phyloP scores from a whole-genome alignment of 1,140 invertebrate species.

The Uloborus diversus region DNA sequence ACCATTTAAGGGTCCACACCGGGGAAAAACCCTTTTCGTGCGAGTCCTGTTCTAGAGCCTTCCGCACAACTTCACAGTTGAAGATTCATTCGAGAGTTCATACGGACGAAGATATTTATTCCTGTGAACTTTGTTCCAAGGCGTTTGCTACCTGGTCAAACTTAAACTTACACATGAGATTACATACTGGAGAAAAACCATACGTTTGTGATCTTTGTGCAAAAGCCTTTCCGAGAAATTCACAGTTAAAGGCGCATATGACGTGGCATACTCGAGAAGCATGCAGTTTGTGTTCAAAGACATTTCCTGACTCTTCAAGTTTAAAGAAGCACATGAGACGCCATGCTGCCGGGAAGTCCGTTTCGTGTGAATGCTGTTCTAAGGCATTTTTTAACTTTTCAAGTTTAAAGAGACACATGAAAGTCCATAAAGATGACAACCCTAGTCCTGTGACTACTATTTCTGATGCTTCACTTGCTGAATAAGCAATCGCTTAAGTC shows the following conservation, averaged over 20 bases:
- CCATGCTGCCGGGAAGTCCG: background rate
- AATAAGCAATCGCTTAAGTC: too few relatives aligned
- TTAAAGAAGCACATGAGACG: background rate
- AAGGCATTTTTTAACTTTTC: too few relatives aligned
- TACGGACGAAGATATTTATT: conserved; percentile 67
- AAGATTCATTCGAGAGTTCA: conserved; percentile 77
- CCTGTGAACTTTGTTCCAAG: conserved; percentile 56
- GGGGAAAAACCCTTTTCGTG: conserved; percentile 74
- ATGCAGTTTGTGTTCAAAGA: background rate
- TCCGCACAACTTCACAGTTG: conserved; percentile 67
- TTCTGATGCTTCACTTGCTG: too few relatives aligned
- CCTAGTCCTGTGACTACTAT: too few relatives aligned
- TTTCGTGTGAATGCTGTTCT: background rate
- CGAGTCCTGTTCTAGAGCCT: conserved; percentile 90
- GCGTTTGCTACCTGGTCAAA: conserved; percentile 57
- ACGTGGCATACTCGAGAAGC: background rate
- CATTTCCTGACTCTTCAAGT: background rate
- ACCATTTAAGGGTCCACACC: background rate
- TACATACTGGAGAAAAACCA: conserved; percentile 76
- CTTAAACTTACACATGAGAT: conserved; percentile 74
- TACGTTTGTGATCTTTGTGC: background rate
- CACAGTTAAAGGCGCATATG: background rate
- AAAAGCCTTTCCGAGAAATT: background rate
- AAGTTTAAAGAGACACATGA: too few relatives aligned
- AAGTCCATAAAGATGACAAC: too few relatives aligned